Evolutionary conservation across 2,888 invertebrate genomes (phyloP).

Genomic region (Zygaena filipendulae): DNA sequence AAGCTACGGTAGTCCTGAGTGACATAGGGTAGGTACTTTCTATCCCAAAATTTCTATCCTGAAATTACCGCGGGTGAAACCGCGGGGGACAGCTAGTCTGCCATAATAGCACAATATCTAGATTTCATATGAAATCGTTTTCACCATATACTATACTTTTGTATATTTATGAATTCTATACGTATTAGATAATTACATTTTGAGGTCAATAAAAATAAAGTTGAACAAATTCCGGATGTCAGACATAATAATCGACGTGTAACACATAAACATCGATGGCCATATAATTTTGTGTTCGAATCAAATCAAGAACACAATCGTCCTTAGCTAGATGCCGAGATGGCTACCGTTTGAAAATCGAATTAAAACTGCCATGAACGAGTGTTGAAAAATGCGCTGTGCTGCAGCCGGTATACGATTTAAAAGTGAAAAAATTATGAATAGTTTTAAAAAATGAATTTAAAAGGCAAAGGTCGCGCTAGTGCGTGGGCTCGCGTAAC

Average conservation of each 20-base stretch:
- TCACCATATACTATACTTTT: too few species aligned
- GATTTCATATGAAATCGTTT: too few species aligned
- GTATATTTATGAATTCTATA: too few species aligned
- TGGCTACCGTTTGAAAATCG: background rate
- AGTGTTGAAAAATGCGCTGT: conserved; percentile 29
- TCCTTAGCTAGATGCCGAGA: conserved; percentile 41
- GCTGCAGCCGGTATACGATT: too few species aligned
- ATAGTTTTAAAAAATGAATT: conserved; percentile 29
- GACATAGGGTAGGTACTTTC: too few species aligned
- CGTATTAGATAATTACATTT: conserved; percentile 30
- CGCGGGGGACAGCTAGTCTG: too few species aligned
- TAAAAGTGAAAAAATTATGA: conserved; percentile 7
- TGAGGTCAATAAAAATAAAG: conserved; percentile 29
- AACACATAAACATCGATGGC: conserved; percentile 50
- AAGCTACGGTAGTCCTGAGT: too few species aligned
- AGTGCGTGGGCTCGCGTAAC: conserved; percentile 61
- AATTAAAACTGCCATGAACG: background rate
- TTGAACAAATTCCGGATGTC: conserved; percentile 47
- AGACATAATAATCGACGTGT: too few species aligned
- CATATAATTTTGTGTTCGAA: conserved; percentile 58
- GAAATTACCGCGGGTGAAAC: too few species aligned
- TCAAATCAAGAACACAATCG: conserved; percentile 53
- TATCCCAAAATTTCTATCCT: too few species aligned
- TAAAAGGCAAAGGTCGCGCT: conserved; percentile 26
- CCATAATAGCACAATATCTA: too few species aligned